These are phyloP conservation scores for Temnothorax longispinosus DNA, from an alignment of 1,140 invertebrate genomes.

Conservation along the genomic window DNA sequence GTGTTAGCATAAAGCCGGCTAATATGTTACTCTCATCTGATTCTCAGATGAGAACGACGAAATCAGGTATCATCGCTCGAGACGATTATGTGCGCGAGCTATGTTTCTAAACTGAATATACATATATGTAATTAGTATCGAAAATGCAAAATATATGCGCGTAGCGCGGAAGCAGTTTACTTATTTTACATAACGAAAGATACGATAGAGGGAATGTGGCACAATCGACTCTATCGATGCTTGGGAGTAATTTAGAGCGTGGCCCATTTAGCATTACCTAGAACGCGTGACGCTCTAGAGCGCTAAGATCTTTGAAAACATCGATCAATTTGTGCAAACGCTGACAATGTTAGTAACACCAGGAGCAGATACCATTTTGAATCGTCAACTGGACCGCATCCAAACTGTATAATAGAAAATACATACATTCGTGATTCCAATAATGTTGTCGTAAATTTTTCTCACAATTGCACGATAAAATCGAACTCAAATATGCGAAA, in stretches of 20 bases:
- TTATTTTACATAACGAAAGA: slow-evolving; percentile 49
- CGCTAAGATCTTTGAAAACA: slow-evolving; percentile 1
- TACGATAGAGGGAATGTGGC: not conserved
- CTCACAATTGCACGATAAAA: slow-evolving; percentile 68
- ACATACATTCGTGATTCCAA: not conserved
- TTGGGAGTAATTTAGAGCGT: not conserved
- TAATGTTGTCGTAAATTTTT: not conserved
- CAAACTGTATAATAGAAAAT: not conserved
- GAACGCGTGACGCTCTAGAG: not conserved
- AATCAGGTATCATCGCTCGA: slow-evolving; percentile 22
- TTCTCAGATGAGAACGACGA: not conserved
- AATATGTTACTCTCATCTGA: not conserved
- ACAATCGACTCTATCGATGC: not conserved
- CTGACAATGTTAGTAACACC: not conserved
- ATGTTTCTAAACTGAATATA: slow-evolving; percentile 60
- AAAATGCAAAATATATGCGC: slow-evolving; percentile 75
- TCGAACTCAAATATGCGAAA: not conserved
- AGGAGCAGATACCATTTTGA: not conserved
- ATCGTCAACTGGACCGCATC: not conserved
- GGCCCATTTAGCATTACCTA: not conserved
- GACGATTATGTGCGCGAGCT: slow-evolving; percentile 55
- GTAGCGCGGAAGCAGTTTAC: slow-evolving; percentile 67
- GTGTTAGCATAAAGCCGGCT: slow-evolving; percentile 5
- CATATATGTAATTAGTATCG: slow-evolving; percentile 62
- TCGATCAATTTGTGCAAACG: not conserved